phyloP scores from a whole-genome alignment of 2,888 invertebrate genomes.

The Torymus tubicola region DNA sequence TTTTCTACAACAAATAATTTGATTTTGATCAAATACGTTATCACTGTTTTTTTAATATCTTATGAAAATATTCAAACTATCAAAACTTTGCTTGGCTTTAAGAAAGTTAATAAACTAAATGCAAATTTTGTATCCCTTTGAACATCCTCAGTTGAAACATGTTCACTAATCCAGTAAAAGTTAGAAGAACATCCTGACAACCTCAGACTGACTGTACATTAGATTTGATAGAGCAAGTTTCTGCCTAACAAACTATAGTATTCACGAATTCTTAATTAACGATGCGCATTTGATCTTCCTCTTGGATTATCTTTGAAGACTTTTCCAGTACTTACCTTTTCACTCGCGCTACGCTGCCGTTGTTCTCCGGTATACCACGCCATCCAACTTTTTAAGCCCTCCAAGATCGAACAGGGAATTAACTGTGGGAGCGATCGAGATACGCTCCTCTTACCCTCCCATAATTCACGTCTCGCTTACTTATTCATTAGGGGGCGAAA shows the following conservation, averaged over 20 bases:
- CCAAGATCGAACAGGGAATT: not conserved
- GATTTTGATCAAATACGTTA: too few species aligned
- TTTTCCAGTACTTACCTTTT: not conserved
- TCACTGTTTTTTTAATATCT: too few species aligned
- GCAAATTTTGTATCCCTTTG: too few species aligned
- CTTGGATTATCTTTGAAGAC: not conserved
- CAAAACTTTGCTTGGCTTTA: too few species aligned
- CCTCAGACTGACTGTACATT: too few species aligned
- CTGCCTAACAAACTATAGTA: not conserved
- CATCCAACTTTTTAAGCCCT: constrained; percentile 7
- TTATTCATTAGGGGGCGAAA: not conserved
- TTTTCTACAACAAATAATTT: too few species aligned
- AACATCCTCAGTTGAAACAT: too few species aligned
- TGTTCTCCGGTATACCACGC: not conserved
- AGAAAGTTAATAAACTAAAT: too few species aligned
- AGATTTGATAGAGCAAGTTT: too few species aligned
- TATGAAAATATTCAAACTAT: too few species aligned
- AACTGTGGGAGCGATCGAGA: not conserved
- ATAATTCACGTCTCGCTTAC: not conserved
- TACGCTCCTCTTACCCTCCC: not conserved
- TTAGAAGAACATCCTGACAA: too few species aligned
- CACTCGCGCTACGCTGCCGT: not conserved
- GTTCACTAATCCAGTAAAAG: too few species aligned
- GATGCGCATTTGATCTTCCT: not conserved
- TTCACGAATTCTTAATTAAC: constrained; percentile 15